Evolutionary conservation across 2,797 vertebrate genomes (phyloP), one percentile per base, ranked within the genome.

Genomic region (Lateolabrax maculatus): DNA sequence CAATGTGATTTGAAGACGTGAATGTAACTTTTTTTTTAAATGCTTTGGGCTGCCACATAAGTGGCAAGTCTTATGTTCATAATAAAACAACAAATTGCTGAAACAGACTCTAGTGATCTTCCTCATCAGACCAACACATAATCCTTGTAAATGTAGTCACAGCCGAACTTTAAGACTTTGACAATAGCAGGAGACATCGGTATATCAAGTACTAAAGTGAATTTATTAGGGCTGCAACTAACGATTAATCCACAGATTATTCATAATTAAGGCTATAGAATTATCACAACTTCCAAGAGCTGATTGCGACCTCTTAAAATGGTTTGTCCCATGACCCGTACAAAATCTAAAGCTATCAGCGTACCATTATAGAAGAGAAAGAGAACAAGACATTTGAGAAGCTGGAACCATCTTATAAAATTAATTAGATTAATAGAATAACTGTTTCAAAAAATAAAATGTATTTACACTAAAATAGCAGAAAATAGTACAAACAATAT

Each of bases 11-110:
- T 60, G 52, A 79, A 72, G 74, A 89, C n/a, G 21, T 87, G 91
- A 92, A 90, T 92, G 89, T 84, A 64, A 61, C 5, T 37, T 85
- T 81, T 75, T n/a, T 77, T 44, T 31, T 9, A 70, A 55, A 74
- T 53, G 48, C 56, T 60, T 39, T 21, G n/a, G 65, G 51, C 43
- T 89, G 81, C 80, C 60, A 66, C 48, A 3, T 61, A 29, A 71
- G 21, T 44, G 79, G 75, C 27, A 29, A 44, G 25, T 80, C 31
- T 65, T 71, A 1, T 85, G 71, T 92, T 90, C 49, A 41, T 79
- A 94, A 91, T 91, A 90, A 94, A 92, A 81, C n/a, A 64, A 46
- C 21, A 71, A n/a, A 57, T 21, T 2, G 52, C 13, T 53, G 41
- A 71, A 62, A 37, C 10, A 27, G 9, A 57, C 41, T 70, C 6